A percentile compares a stretch with the other conserved stretches of the same genome.
phyloP scores from a whole-genome alignment of 1,140 invertebrate species.

The Leptopilina boulardi region DNA sequence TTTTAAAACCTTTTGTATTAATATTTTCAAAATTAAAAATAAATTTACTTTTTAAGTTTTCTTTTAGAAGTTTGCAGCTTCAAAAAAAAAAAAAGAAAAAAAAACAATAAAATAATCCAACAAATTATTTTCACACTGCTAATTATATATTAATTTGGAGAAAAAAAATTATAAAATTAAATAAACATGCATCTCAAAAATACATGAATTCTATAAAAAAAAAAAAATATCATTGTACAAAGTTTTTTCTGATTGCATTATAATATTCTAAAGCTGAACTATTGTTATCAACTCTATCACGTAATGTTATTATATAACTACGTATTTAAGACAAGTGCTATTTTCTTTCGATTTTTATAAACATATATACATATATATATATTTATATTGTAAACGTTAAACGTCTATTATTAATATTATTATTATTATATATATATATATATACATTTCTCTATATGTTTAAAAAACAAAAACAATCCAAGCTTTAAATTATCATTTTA shows the following conservation, averaged over 20 bases:
- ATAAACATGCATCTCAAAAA: neutral
- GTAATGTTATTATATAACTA: constrained; percentile 41
- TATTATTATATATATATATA: too few species aligned
- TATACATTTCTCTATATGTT: constrained; percentile 20
- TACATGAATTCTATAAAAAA: neutral
- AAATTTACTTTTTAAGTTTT: too few species aligned
- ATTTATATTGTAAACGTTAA: constrained; percentile 47
- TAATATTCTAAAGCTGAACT: constrained; percentile 27
- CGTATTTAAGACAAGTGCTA: constrained; percentile 43
- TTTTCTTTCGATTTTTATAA: constrained; percentile 52
- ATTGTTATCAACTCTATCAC: constrained; percentile 45
- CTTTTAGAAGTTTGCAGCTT: too few species aligned
- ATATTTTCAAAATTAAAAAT: too few species aligned
- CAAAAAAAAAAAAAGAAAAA: too few species aligned
- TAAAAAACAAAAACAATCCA: neutral
- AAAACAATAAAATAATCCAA: too few species aligned
- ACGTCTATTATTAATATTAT: constrained; percentile 21
- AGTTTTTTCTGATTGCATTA: constrained; percentile 24
- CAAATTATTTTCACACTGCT: too few species aligned
- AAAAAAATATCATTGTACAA: constrained; percentile 26
- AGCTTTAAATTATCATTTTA: neutral
- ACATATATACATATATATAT: constrained; percentile 25
- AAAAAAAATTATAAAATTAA: neutral
- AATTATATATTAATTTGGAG: too few species aligned
- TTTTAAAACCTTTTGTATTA: too few species aligned